Evolutionary conservation across 2,888 invertebrate genomes (phyloP), one percentile per base, ranked within the genome.

Genomic region (Ectropis crepuscularia): DNA sequence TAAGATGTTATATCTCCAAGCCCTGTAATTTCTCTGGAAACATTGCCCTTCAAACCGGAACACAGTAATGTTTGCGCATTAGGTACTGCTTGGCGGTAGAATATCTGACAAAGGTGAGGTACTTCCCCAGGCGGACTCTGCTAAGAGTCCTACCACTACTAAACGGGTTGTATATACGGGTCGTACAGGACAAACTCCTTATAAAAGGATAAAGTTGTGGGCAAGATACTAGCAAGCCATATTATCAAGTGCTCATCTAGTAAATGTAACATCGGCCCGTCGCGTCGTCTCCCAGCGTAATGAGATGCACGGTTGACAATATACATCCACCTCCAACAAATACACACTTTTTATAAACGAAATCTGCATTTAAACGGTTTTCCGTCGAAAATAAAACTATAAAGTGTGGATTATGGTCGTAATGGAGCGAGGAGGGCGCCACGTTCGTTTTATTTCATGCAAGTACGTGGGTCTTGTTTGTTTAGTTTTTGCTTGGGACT

Each of bases 221-320:
- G 16, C 16, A 28, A n/a, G 16, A 28, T 28, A 28, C 16, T 28
- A 28, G 16, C 4, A 28, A 28, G 16, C 16, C 16, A 4, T 28
- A 28, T n/a, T 7, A 36, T 16, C n/a, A 12, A 47, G 43, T 9
- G 28, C 65, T 28, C 65, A 71, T 77, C 76, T 55, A 74, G 74
- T 54, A 38, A 55, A 54, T 39, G 67, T 37, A 49, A 16, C 12
- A 57, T 65, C 71, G 39, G 59, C 53, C 53, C 41, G 69, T 74
- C 72, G 77, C 41, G 69, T 74, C 72, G 77, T 79, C 74, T 71
- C 57, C 55, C 60, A 74, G 73, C 79, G 74, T 86, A 89, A 89
- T 88, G 85, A 88, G 85, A 86, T 82, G 87, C 86, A 84, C 87
- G 85, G 85, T 86, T 89, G 88, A 89, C 89, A 86, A 86, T 87